Evolutionary conservation across 2,797 vertebrate species (phyloP).

Genomic region (Sebastiscus tertius): DNA sequence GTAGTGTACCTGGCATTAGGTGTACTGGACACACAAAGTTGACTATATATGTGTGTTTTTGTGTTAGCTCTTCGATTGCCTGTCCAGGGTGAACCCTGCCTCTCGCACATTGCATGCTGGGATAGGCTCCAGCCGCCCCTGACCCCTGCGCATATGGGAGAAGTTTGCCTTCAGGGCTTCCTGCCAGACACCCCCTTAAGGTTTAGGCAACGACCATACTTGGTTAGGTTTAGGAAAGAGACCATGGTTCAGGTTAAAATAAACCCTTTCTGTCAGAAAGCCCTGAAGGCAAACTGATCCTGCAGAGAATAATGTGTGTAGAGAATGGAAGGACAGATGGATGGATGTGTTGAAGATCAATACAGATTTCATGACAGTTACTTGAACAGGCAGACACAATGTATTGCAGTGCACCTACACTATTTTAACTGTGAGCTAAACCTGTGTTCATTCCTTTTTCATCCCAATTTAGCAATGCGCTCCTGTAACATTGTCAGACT

Average conservation of each 20-base stretch:
- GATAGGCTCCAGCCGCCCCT: neutral
- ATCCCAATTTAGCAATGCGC: neutral
- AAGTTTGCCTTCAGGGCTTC: too few species aligned
- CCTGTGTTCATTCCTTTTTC: neutral
- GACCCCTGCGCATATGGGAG: neutral
- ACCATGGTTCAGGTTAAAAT: too few species aligned
- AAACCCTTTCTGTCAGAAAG: too few species aligned
- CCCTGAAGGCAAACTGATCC: neutral
- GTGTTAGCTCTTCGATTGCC: neutral
- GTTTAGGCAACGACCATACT: too few species aligned
- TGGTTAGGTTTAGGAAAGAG: too few species aligned
- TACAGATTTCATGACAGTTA: neutral
- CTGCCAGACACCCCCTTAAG: too few species aligned
- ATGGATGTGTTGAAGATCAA: neutral
- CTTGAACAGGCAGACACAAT: neutral
- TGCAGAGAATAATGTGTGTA: neutral
- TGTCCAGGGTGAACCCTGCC: neutral
- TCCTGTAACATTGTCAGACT: too few species aligned
- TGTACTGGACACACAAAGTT: too few species aligned
- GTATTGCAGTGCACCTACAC: neutral
- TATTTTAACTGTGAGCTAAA: neutral
- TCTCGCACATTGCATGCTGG: neutral
- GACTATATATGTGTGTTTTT: neutral
- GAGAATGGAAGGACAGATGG: neutral
- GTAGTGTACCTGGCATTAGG: too few species aligned